Base-by-base conservation (phyloP, 2,888 invertebrate species). In the Glyphotaelius pellucidus region DNA sequence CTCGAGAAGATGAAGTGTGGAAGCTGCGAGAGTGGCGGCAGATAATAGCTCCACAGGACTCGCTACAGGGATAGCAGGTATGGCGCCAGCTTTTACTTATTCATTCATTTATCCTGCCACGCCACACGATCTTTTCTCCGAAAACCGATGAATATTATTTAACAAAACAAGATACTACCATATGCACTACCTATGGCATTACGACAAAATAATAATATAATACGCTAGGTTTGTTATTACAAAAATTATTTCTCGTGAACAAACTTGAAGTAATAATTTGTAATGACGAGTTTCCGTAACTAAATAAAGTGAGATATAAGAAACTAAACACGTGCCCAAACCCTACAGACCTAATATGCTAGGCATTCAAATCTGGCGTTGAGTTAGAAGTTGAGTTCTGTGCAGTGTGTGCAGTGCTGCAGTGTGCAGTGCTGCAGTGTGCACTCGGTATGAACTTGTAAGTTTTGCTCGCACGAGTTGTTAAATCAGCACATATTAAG, bases 1-100 rank as follows among this genome's bases (percentile, higher is more conserved):
- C 80, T 80, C 89, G 38, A 79, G 35, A 80, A 42, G 89, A 89
- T 89, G 89, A 89, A 89, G 89, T 89, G 89, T 89, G 89, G 89
- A 80, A 89, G 80, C 80, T 38, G 38, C 87, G 32, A 38, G 87
- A 52, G 87, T 30, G 67, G 87, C 80, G 89, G 38, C 89, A 38
- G 89, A 89, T 89, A 89, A 89, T 80, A 89, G 80, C 80, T 19
- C n/a, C 52, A 32, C 30, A 19, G 87, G 67, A 87, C 15, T 52
- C 87, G 31, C 67, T 11, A 7, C 67, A 86, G 47, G 47, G 86
- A 9, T 25, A 25, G 11, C 38, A 25, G 25, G 7, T n/a, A 67
- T 25, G 67, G 9, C 25, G 25, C 25, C 15, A 81, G 31, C 67
- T 67, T 67, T 67, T 25, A 67, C 67, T 67, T n/a, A 67, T n/a